Evolutionary conservation across 1,140 invertebrate genomes (phyloP).

Genomic region (Diploscapter pachys): DNA sequence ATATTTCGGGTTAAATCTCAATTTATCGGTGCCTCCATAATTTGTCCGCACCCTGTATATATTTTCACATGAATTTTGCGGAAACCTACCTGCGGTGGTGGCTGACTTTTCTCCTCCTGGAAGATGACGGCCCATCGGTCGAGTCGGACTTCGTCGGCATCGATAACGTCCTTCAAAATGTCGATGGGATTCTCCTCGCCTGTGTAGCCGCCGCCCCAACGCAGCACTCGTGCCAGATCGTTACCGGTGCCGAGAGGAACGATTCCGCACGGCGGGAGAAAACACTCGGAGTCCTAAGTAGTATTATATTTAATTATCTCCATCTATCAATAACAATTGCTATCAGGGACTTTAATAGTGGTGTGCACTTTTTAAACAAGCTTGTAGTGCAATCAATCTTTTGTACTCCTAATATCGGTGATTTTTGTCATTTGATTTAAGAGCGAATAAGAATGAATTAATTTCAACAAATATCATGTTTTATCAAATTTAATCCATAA

Average conservation of each 20-base stretch:
- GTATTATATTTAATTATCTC: neutral
- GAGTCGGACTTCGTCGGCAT: constrained; percentile 94
- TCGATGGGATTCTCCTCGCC: constrained; percentile 93
- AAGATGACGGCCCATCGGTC: constrained; percentile 96
- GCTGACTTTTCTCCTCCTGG: constrained; percentile 72
- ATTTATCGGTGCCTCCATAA: too few relatives aligned
- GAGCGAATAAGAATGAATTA: too few relatives aligned
- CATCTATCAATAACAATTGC: too few relatives aligned
- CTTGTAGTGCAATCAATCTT: neutral
- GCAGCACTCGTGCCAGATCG: constrained; percentile 64
- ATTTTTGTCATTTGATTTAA: too few relatives aligned
- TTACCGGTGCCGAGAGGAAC: constrained; percentile 88
- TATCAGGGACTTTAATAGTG: neutral
- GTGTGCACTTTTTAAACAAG: constrained; percentile 3
- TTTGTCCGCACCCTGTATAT: too few relatives aligned
- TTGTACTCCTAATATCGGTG: too few relatives aligned
- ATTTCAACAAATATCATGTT: too few relatives aligned
- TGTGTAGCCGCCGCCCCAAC: constrained; percentile 79
- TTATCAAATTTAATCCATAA: too few relatives aligned
- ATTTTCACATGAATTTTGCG: too few relatives aligned
- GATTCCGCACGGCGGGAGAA: constrained; percentile 94
- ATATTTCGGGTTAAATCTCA: too few relatives aligned
- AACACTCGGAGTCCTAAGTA: constrained; percentile 84
- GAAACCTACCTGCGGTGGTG: constrained; percentile 48
- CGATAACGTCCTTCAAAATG: constrained; percentile 87